Evolutionary conservation across 2,888 invertebrate species (phyloP), one percentile per base, ranked within the genome.

Genomic region (Glyphotaelius pellucidus): DNA sequence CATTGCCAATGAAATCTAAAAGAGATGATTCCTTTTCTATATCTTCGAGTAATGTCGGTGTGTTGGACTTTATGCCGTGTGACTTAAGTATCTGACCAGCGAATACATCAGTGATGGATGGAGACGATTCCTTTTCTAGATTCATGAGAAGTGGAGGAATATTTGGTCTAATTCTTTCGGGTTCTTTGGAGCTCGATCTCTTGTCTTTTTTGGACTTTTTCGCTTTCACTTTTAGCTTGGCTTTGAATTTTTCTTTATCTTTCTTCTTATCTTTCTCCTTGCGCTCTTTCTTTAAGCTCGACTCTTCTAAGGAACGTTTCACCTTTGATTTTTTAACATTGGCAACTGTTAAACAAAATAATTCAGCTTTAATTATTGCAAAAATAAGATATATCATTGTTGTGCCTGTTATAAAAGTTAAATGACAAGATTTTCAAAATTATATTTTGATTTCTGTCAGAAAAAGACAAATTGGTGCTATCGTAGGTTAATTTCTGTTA

Each of bases 21-120:
- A 95, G 95, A 25, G 94, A 93, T 31, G 94, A 94, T 25, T 94
- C 94, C 80, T 94, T 94, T 67, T 95, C 95, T 32, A 85, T 90
- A 92, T 94, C 35, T 94, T 79, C 42, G 12, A 89, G 32, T 31
- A 38, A 79, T 19, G 52, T 19, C 93, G 92, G 93, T 11, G 90
- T 31, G 32, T 85, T 92, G 9, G 84, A 80, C 30, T 94, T 94
- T 32, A 96, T 95, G 0, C 96, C 96, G 94, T 96, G 96, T 92
- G 95, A 95, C 93, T 96, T 96, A 35, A 97, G 94, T 89, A 97
- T 96, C 93, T 97, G 97, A n/a, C 96, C 97, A 14, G 97, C 97
- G 94, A 97, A 97, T 0, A 97, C 96, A 94, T 97, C 97, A 1
- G 97, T 97, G 79, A 97, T 97, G 19, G 97, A 97, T 4, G 96